Evolutionary conservation across 2,888 invertebrate species (phyloP).

Genomic region (Trissolcus japonicus): DNA sequence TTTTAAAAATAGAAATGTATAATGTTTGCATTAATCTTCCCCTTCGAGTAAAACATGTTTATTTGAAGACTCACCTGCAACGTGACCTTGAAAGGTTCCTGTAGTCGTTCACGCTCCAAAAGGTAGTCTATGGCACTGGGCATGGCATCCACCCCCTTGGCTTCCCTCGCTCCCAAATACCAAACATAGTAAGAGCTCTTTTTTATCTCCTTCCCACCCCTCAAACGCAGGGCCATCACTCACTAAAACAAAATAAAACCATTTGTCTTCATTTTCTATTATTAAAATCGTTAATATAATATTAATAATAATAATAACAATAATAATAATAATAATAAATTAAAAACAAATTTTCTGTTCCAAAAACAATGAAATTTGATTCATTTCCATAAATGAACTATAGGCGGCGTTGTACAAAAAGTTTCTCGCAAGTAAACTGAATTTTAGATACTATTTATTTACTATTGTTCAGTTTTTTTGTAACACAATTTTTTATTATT

Average conservation of each 20-base stretch:
- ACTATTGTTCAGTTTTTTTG: no score
- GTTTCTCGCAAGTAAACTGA: no score
- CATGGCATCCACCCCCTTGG: conserved; percentile 91
- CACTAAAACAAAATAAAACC: conserved; percentile 59
- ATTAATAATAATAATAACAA: no score
- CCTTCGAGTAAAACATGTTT: conserved; percentile 1
- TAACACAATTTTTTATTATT: no score
- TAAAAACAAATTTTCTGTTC: no score
- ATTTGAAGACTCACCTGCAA: conserved; percentile 81
- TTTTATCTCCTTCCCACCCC: conserved; percentile 87
- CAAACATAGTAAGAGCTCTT: conserved; percentile 94
- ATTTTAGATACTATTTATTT: no score
- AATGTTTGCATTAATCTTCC: conserved; percentile 2
- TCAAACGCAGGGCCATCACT: conserved; percentile 79
- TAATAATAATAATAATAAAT: no score
- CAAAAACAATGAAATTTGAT: no score
- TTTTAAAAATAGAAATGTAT: conserved; percentile 3
- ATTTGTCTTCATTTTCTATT: not conserved
- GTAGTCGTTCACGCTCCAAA: conserved; percentile 88
- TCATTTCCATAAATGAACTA: no score
- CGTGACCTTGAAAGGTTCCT: conserved; percentile 93
- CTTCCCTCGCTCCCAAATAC: conserved; percentile 97
- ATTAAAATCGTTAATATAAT: no score
- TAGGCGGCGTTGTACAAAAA: no score
- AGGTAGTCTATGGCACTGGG: conserved; percentile 90